Evolutionary conservation across 2,888 invertebrate species (phyloP).

Genomic region (Nipponacmea schrenckii): DNA sequence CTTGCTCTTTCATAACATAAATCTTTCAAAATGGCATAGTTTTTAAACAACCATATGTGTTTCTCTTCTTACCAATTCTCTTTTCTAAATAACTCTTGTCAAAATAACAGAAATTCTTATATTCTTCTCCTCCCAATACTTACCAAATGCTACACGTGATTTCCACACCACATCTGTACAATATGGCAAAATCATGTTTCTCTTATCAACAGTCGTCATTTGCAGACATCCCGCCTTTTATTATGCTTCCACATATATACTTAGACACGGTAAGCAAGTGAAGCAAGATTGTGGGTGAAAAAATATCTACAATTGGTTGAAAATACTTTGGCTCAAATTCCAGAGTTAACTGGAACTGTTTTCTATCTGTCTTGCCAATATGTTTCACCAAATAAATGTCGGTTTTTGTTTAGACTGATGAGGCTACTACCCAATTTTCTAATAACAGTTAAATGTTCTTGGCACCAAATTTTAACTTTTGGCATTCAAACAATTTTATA

Average conservation of each 20-base stretch:
- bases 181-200: no score
- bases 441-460: no score
- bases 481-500: no score
- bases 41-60: not conserved
- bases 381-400: not conserved
- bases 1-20: not conserved
- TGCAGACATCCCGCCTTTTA: no score
- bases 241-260: no score
- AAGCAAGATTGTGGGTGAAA: not conserved
- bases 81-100: constrained; percentile 8
- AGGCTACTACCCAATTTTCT: not conserved
- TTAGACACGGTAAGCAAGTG: no score
- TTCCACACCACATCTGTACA: constrained; percentile 2
- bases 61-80: not conserved
- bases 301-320: not conserved
- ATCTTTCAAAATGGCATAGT: not conserved
- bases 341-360: not conserved
- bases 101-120: constrained; percentile 6
- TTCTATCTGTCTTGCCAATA: not conserved
- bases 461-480: no score
- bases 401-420: constrained; percentile 2
- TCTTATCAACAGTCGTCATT: no score
- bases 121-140: not conserved
- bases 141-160: not conserved
- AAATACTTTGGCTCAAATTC: not conserved